Base-by-base conservation (phyloP, 2,888 invertebrate genomes). In the Synanthedon myopaeformis region DNA sequence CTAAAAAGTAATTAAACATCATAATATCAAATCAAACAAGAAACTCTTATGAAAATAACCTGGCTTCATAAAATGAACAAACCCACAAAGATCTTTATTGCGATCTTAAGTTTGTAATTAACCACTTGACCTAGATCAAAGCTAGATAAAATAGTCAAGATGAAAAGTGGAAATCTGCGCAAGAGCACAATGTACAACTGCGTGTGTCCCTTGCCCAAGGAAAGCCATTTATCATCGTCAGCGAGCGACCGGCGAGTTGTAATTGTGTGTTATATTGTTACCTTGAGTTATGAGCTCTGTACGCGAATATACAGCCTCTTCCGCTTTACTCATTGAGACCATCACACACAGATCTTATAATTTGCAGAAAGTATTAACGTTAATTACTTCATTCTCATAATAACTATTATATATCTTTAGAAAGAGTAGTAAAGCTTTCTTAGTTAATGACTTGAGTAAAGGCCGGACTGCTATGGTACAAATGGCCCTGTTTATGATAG, bases 181-280 rank as follows among this genome's bases (percentile, higher is more conserved):
- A 51, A 56, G 62, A 58, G 61, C 64, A 68, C 67, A 75, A 70
- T 69, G 64, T 68, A 62, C 49, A 12, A 45, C 67, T 60, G 64
- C 65, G 67, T 73, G 69, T 76, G 79, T 78, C 75, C 66, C 71
- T 72, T 67, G 75, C 74, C 74, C 69, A 80, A 76, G 79, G 76
- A 82, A 78, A 70, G 70, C 67, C 69, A 84, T 87, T 82, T 82
- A 79, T 87, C 84, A 84, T 86, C 86, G 81, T 86, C 85, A 82
- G 76, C 76, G 65, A 66, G 67, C 62, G 69, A 67, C 72, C 65
- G 67, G 74, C 63, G 76, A 73, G 79, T 81, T 78, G 84, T 85
- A 85, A 85, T 86, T 85, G 83, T 83, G 70, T 69, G 77, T 80
- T 72, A 80, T 82, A 83, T 82, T 83, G 84, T 83, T 80, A 74